These are phyloP conservation scores for Lasiommata megera DNA, from an alignment of 2,888 invertebrate genomes.

Conservation along the genomic window DNA sequence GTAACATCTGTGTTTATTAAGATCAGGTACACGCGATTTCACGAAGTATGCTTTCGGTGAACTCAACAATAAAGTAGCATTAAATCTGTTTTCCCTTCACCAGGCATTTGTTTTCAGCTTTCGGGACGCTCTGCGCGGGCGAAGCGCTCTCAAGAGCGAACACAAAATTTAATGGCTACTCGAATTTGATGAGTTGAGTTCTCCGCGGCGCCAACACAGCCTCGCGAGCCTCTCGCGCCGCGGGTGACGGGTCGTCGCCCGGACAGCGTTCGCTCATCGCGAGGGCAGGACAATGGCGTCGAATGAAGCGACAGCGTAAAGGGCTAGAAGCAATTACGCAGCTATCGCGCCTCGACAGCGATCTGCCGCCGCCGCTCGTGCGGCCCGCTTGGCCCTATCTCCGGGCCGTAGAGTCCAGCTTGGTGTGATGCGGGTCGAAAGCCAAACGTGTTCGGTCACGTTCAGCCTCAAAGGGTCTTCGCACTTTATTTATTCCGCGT, in stretches of 20 bases:
- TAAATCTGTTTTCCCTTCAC: not conserved
- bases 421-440: not conserved
- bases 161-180: constrained; percentile 25
- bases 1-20: no score
- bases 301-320: constrained; percentile 16
- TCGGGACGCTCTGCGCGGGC: constrained; percentile 6
- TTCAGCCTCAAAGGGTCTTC: constrained; percentile 41
- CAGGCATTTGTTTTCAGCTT: not conserved
- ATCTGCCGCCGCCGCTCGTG: not conserved
- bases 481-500: constrained; percentile 40
- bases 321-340: constrained; percentile 41
- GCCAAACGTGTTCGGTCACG: constrained; percentile 23
- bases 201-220: constrained; percentile 17
- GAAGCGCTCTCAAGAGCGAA: constrained; percentile 7
- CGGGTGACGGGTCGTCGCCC: constrained; percentile 6
- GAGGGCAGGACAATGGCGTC: not conserved
- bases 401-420: not conserved
- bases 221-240: constrained; percentile 8
- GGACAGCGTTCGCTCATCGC: constrained; percentile 4
- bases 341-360: constrained; percentile 34
- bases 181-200: constrained; percentile 19
- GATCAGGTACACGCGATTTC: not conserved
- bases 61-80: constrained; percentile 1
- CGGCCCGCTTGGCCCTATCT: not conserved
- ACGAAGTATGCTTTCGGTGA: not conserved